Evolutionary conservation across 2,113 vertebrate genomes (phyloP).

Genomic region (Eulemur rufifrons): DNA sequence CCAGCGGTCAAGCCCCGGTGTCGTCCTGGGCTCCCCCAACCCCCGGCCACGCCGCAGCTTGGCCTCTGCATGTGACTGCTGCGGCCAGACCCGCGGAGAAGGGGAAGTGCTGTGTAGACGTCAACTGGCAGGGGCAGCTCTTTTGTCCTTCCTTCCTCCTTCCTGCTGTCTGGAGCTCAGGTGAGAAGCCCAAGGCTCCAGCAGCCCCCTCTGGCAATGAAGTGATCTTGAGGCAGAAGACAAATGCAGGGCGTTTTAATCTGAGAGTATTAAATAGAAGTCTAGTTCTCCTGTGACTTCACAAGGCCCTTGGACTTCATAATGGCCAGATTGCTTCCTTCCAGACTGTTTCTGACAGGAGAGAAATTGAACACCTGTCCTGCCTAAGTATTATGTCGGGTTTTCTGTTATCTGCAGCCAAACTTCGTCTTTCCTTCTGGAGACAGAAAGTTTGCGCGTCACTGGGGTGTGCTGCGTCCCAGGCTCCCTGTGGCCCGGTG

Average conservation of each 20-base stretch:
- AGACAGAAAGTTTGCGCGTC: accelerated
- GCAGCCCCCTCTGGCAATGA: background rate
- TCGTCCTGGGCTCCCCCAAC: background rate
- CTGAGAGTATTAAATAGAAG: background rate
- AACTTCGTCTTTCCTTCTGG: background rate
- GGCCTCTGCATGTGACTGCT: background rate
- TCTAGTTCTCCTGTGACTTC: background rate
- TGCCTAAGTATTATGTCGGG: background rate
- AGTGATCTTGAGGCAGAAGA: background rate
- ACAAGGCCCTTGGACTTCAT: background rate
- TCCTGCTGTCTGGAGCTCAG: background rate
- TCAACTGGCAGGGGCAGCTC: background rate
- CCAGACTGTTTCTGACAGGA: background rate
- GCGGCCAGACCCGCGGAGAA: background rate
- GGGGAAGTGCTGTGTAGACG: background rate
- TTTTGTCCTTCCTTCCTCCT: background rate
- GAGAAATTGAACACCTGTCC: background rate
- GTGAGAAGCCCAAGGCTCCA: background rate
- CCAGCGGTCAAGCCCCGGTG: accelerated
- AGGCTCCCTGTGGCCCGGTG: background rate
- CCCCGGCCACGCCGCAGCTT: background rate
- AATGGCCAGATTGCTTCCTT: background rate
- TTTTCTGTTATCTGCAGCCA: background rate
- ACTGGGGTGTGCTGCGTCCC: background rate
- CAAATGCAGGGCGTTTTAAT: background rate